Percentiles rank a stretch among this genome's conserved stretches.
Conservation (phyloP, 2,797 vertebrate genomes). For the Decapterus maruadsi region DNA sequence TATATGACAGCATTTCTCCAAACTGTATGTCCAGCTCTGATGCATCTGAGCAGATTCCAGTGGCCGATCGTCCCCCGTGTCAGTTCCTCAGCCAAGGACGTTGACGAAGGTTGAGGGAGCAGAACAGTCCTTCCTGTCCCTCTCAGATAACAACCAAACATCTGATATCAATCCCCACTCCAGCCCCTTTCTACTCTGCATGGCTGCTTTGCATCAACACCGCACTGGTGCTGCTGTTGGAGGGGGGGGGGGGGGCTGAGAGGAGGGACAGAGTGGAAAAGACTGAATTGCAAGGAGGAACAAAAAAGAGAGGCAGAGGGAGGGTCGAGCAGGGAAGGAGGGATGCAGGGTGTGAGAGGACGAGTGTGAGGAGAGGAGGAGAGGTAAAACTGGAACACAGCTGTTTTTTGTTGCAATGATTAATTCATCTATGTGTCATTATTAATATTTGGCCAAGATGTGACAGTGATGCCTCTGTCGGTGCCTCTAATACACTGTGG, state of each 20-base stretch:
- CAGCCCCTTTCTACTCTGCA: conserved; percentile 14
- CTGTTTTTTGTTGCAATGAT: neutral
- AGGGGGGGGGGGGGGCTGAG: neutral
- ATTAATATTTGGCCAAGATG: too few relatives aligned
- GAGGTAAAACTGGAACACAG: neutral
- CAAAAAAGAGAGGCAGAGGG: neutral
- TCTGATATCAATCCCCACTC: conserved; percentile 58
- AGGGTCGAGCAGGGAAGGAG: neutral
- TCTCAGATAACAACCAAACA: conserved; percentile 66
- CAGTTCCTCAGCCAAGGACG: conserved; percentile 52
- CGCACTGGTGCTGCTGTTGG: neutral
- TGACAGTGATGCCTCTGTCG: neutral
- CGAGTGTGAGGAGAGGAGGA: neutral
- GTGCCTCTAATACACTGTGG: too few relatives aligned
- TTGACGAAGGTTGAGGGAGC: conserved; percentile 33
- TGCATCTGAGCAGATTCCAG: neutral
- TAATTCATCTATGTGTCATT: too few relatives aligned
- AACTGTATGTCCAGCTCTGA: neutral
- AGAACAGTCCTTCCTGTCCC: conserved; percentile 63
- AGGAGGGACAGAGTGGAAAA: neutral
- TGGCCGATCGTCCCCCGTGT: conserved; percentile 9
- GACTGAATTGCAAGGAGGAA: neutral
- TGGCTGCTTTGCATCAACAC: conserved; percentile 17
- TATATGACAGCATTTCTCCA: neutral
- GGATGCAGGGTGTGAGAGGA: neutral